Evolutionary conservation across 2,113 vertebrate genomes (phyloP), one percentile per base, ranked within the genome.

Genomic region (Paramormyrops kingsleyae): DNA sequence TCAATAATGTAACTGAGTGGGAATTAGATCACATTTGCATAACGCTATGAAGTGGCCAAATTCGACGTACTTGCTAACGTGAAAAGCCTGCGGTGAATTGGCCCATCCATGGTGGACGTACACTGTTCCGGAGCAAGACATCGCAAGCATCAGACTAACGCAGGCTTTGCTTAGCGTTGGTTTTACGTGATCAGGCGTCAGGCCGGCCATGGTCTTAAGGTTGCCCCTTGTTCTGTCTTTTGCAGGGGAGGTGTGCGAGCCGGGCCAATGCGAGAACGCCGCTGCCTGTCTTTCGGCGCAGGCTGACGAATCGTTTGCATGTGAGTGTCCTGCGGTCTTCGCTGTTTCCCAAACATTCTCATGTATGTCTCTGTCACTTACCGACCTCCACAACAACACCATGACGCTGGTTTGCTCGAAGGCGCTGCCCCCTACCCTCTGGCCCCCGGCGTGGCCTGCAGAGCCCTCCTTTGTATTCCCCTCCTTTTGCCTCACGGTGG

Each of bases 291-390:
- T 92, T 53, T 89, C 85, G 4, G 89, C 88, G 44, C 91, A 90
- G 87, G 91, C 90, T 70, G 90, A 91, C 89, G 86, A 94, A 91
- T 80, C 83, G 56, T 90, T 91, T 89, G 92, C 92, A 91, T 92
- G 90, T 90, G 90, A 92, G 88, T 92, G 90, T 92, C 90, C 87
- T 80, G 35, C 91, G 89, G 90, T 83, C 84, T 88, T 44, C 89
- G 3, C 62, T 70, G n/a, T 66, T 10, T 66, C 59, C 24, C 24
- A 90, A 88, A 90, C 92, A 90, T 66, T 88, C 84, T 90, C 24
- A 80, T 77, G 89, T 85, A 12, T 91, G 15, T 83, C 91, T 86
- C 89, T 87, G 91, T 90, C 86, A 83, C 90, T 90, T 90, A 91
- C 52, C 91, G 70, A 70, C 59, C 13, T 31, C 35, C 12, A 77